A percentile compares a stretch with the other conserved stretches of the same genome.
These are phyloP conservation scores for Corythornis vintsioides DNA, from an alignment of 2,113 vertebrate genomes.

Conservation along the genomic window DNA sequence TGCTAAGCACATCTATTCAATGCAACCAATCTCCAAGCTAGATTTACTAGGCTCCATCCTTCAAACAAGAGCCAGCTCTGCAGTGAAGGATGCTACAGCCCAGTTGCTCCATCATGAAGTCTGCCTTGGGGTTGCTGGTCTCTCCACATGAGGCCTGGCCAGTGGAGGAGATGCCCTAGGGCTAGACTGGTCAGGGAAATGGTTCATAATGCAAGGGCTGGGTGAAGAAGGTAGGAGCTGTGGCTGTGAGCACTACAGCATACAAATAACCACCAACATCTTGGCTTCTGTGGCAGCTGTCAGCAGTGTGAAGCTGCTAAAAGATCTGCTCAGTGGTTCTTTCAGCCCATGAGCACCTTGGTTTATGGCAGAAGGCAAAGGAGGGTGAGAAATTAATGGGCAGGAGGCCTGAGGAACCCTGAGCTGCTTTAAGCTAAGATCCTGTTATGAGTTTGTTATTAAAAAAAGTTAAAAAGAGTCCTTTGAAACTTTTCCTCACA, in stretches of 20 bases:
- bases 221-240: neutral
- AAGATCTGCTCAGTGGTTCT: neutral
- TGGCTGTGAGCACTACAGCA: neutral
- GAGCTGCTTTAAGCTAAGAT: neutral
- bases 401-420: neutral
- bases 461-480: neutral
- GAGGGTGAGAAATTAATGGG: neutral
- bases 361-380: neutral
- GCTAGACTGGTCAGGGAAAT: neutral
- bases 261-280: neutral
- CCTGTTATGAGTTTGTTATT: constrained; percentile 1
- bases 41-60: neutral
- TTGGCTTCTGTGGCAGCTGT: neutral
- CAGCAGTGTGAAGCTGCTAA: neutral
- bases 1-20: neutral
- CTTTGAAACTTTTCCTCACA: constrained; percentile 34
- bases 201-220: neutral
- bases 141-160: too few species aligned
- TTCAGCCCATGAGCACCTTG: neutral
- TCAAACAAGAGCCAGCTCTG: neutral
- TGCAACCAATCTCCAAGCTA: neutral
- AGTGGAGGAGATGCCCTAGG: neutral
- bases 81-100: neutral
- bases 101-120: neutral
- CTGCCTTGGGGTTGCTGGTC: neutral